Evolutionary conservation across 2,888 invertebrate species (phyloP), one percentile per base, ranked within the genome.

Genomic region (Fragum whitleyi): DNA sequence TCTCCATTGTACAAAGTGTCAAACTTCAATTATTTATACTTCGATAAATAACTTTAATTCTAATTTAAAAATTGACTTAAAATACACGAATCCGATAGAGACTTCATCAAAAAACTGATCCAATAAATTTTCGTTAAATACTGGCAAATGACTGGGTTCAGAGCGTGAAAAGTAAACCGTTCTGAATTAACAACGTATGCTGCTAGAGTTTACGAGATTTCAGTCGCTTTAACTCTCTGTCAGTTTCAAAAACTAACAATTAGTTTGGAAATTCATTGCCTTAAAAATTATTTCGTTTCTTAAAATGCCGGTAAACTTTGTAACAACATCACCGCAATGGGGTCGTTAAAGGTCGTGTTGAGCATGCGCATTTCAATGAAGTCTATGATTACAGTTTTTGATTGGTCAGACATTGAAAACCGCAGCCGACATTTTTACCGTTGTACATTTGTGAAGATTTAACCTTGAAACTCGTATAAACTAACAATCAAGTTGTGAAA

Each of bases 201-300:
- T 65, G 42, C 47, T 39, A 65, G 65, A 65, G 42, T 65, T 65
- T 65, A 65, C 65, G 65, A 65, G 65, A 65, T 6, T 42, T 65
- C 47, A 65, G 65, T 21, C 65, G 65, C 65, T 65, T 65, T 65
- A 65, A 65, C 65, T 65, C 65, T 65, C 65, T 65, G 65, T 65
- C 65, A 65, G 42, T 21, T 42, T 65, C 42, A 65, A 65, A 74
- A 81, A 74, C 81, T 75, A 21, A 69, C 68, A 72, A 81, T 81
- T 75, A 81, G 53, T 42, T 32, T 78, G 69, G 65, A 74, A 83
- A 83, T 79, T 83, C 79, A 79, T 79, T 73, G 74, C 79, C 51
- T 59, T 23, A 83, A 82, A 82, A 82, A 72, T 74, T 79, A 76
- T 76, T 71, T 76, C 75, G 62, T 65, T 78, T 78, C 72, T 72